These are phyloP conservation scores for Microctonus aethiopoides DNA, from an alignment of 2,888 invertebrate species.

Conservation along the genomic window DNA sequence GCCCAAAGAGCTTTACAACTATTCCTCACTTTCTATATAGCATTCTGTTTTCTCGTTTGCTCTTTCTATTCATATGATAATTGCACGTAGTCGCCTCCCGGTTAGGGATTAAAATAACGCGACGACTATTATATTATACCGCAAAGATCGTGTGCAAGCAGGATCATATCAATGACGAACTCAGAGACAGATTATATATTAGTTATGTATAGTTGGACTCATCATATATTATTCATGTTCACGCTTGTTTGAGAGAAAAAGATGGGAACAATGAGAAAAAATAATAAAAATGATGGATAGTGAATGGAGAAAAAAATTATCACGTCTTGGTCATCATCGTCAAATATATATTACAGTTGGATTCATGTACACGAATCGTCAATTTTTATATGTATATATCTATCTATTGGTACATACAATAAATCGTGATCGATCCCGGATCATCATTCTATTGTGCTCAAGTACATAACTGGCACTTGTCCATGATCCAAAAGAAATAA, in stretches of 20 bases:
- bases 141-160: neutral
- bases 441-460: neutral
- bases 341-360: neutral
- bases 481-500: neutral
- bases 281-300: neutral
- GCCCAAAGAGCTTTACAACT: slow-evolving; percentile 17
- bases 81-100: neutral
- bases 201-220: neutral
- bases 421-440: neutral
- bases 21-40: neutral
- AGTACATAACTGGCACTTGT: neutral
- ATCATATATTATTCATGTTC: no score
- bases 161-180: neutral
- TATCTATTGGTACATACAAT: no score
- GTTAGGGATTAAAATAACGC: neutral
- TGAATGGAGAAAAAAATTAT: neutral
- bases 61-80: slow-evolving; percentile 33
- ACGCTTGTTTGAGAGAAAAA: no score
- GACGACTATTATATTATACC: neutral
- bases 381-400: neutral
- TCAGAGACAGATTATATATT: no score
- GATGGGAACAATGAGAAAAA: no score
- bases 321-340: neutral
- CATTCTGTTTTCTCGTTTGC: neutral
- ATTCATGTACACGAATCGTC: neutral